Evolutionary conservation across 2,888 invertebrate species (phyloP), one percentile per base, ranked within the genome.

Genomic region (Zele albiditarsus): DNA sequence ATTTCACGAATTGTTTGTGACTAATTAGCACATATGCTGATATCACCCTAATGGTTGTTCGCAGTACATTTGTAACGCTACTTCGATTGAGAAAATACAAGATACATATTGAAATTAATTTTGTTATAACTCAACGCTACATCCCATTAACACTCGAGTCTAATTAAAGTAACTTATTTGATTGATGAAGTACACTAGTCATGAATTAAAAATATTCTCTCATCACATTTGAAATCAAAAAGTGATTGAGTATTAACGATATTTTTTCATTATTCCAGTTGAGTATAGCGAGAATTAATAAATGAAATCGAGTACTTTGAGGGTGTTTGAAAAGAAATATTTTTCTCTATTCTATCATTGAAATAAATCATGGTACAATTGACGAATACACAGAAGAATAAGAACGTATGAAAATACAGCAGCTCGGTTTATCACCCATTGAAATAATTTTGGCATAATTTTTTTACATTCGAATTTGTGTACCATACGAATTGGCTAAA

Each of bases 1-100:
- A 72, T 72, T 72, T 66, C 57, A 38, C 42, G 57, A 72, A 72
- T 72, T 53, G 72, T 72, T 66, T 38, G 66, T 58, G 66, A 72
- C 67, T 68, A 73, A 67, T 73, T 73, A 73, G 67, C 67, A 23
- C 60, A 73, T 60, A 27, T 20, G 53, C 25, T 20, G 31, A n/a
- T 58, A 58, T 31, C 6, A 42, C 28, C 62, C 63, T 42, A 57
- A 65, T 57, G 42, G 25, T 66, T 33, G 23, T 38, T 20, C 23
- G 38, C 33, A 57, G 28, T 20, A 20, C 25, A 10, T 58, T 49
- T 42, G 3, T 12, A 63, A 23, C 12, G 23, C 49, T 33, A 67
- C n/a, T 60, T 16, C 23, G 5, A 38, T 16, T 10, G 27, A 25
- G 42, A 58, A 23, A 70, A 70, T 38, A 60, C 3, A 27, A 12